Base-by-base conservation (phyloP, 2,113 vertebrate species). In the Rhinolophus sinicus region DNA sequence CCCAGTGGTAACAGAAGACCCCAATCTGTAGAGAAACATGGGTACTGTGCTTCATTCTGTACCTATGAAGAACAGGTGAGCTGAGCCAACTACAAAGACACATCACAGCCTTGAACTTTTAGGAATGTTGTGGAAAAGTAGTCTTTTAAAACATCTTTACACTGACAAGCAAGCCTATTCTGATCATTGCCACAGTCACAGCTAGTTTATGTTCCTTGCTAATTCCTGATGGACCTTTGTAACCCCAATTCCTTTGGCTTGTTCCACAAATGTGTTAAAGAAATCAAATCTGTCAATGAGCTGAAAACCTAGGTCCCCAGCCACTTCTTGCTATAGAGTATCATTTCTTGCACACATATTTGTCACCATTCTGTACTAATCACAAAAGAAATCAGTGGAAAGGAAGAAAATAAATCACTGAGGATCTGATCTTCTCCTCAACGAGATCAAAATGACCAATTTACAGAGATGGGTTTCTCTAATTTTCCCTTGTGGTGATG, bases 401-500 rank as follows among this genome's bases (percentile, higher is more conserved):
- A 96, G 62, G 67, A 94, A 86, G 44, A 91, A 96, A 97, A 90
- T 35, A 97, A 95, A 91, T 93, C 83, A 73, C 86, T 50, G 50
- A 69, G 60, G 64, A 84, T 88, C 69, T 67, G 77, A 97, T 94
- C 93, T 72, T 93, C 73, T 94, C 76, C 95, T 44, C 67, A 82
- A 84, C 65, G 93, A 95, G 95, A 97, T 93, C 85, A 97, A 67
- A 78, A 97, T 92, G 94, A 60, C 76, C 28, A 95, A 97, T 98
- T 97, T 96, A n/a, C 87, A 91, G 90, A 97, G 97, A 97, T 56
- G 76, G n/a, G 52, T 73, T 90, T 87, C 84, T 97, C 89, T 97
- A 90, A 97, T 97, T 98, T 98, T 97, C 95, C 62, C 97, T 95
- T 83, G 87, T 80, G 30, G 62, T 97, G 65, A 95, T 92, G 92